Conservation (phyloP, 2,113 vertebrate species). For the Physeter macrocephalus region DNA sequence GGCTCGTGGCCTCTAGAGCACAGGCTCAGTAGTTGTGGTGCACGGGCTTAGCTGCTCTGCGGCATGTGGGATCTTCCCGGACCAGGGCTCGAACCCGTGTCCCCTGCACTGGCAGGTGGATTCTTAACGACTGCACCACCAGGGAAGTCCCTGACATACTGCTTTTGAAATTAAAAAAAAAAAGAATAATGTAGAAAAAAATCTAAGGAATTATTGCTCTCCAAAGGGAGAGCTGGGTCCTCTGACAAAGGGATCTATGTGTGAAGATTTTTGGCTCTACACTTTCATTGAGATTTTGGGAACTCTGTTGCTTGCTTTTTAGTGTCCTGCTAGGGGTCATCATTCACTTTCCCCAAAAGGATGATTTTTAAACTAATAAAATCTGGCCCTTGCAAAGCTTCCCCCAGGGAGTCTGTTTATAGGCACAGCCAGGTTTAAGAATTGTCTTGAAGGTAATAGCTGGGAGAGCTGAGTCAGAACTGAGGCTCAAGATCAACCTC, state of each 20-base stretch:
- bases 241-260: neutral
- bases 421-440: neutral
- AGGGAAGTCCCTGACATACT: neutral
- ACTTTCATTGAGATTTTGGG: neutral
- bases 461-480: neutral
- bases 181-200: neutral
- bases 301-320: neutral
- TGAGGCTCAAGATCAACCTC: neutral
- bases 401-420: neutral
- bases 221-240: neutral
- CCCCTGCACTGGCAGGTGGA: too few relatives aligned
- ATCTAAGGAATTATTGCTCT: neutral
- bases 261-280: neutral
- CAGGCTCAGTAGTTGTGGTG: too few relatives aligned
- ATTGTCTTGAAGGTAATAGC: neutral
- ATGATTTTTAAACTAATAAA: slow-evolving; percentile 42
- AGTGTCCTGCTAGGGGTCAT: neutral
- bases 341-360: slow-evolving; percentile 23
- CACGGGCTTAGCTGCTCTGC: too few relatives aligned
- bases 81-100: too few relatives aligned
- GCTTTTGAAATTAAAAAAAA: neutral
- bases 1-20: too few relatives aligned
- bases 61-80: too few relatives aligned
- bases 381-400: neutral
- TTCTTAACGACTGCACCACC: too few relatives aligned